Conservation (phyloP, 2,888 invertebrate genomes). For the Nebria brevicollis region DNA sequence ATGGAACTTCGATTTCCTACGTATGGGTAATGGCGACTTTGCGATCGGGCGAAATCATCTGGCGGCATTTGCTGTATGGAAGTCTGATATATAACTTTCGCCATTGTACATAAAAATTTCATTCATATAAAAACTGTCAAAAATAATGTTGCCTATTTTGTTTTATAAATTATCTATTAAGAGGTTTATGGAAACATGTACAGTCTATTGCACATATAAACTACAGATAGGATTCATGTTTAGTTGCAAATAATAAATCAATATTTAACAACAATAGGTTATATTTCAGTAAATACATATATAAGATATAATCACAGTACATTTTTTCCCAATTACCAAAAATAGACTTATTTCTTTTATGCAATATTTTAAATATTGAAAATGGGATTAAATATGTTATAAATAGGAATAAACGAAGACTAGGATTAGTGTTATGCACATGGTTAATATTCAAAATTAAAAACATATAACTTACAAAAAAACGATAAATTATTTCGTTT, state of each 20-base stretch:
- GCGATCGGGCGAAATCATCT: conserved; percentile 37
- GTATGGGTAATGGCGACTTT: conserved; percentile 45
- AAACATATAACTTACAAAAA: neutral
- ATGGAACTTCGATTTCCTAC: conserved; percentile 43
- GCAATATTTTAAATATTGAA: too few relatives aligned
- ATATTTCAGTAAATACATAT: neutral
- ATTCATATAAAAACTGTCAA: conserved; percentile 24
- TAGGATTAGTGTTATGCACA: neutral
- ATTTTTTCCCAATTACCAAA: neutral
- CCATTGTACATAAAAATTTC: conserved; percentile 47
- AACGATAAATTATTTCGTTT: neutral
- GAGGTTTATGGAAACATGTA: neutral
- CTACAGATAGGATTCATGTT: neutral
- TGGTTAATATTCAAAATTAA: neutral
- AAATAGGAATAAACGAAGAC: neutral
- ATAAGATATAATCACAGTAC: neutral
- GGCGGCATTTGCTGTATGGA: conserved; percentile 39
- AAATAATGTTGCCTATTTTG: neutral
- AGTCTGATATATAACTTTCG: conserved; percentile 33
- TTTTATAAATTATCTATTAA: neutral
- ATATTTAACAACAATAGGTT: neutral
- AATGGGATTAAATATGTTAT: neutral
- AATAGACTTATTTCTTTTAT: neutral
- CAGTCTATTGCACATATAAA: neutral
- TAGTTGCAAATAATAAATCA: neutral